Evolutionary conservation across 2,113 vertebrate species (phyloP).

Genomic region (Perognathus longimembris): DNA sequence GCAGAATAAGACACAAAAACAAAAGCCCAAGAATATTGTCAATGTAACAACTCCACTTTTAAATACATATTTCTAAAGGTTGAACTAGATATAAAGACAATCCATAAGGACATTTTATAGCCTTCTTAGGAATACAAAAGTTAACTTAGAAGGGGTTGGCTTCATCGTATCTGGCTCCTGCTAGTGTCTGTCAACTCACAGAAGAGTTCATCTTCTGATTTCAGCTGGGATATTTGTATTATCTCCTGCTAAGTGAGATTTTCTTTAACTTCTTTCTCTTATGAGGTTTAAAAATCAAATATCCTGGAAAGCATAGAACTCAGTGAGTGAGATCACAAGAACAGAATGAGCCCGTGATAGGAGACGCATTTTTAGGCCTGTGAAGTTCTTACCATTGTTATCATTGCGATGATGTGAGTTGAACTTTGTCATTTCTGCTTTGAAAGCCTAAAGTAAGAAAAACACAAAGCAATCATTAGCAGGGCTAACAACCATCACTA

Average conservation of each 20-base stretch:
- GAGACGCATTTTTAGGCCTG: background rate
- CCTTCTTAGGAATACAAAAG: background rate
- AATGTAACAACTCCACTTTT: background rate
- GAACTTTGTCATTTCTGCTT: constrained; percentile 8
- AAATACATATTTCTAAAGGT: background rate
- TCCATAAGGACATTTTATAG: background rate
- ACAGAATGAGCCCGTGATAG: background rate
- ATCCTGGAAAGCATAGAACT: constrained; percentile 51
- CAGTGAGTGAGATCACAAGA: constrained; percentile 46
- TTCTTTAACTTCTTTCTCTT: constrained; percentile 5
- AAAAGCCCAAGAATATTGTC: background rate
- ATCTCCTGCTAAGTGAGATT: background rate
- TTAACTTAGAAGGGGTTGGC: background rate
- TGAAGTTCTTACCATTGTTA: constrained; percentile 59
- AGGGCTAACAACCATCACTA: background rate
- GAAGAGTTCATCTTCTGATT: background rate
- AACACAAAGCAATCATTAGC: constrained; percentile 6
- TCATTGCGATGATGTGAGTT: background rate
- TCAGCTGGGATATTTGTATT: background rate
- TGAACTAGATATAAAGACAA: background rate
- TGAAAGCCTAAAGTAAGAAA: constrained; percentile 62
- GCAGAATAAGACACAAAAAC: background rate
- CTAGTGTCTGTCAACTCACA: constrained; percentile 14
- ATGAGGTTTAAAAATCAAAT: constrained; percentile 35
- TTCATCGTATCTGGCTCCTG: background rate